These are phyloP conservation scores for Pterocles orientalis DNA, from an alignment of 2,113 vertebrate species.

Conservation along the genomic window DNA sequence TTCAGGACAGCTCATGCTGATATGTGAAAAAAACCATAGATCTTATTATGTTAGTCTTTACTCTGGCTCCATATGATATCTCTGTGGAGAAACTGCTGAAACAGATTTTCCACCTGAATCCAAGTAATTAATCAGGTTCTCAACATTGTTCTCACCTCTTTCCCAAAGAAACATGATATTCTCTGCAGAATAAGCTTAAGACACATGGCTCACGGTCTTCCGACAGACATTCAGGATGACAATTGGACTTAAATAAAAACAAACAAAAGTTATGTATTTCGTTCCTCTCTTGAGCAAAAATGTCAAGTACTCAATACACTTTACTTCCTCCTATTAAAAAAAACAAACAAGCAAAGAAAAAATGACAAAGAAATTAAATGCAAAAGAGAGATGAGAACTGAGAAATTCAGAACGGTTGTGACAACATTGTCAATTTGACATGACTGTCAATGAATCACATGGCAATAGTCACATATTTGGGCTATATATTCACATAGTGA, in stretches of 20 bases:
- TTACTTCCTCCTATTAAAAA: background rate
- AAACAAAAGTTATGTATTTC: background rate
- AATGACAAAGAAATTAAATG: background rate
- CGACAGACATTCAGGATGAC: rapidly evolving
- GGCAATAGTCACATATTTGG: background rate
- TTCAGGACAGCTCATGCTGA: background rate
- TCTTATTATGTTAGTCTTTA: background rate
- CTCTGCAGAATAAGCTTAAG: background rate
- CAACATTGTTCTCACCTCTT: background rate
- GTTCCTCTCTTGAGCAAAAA: background rate
- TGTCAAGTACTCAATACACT: background rate
- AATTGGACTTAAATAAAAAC: background rate
- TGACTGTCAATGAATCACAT: background rate
- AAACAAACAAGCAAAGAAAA: background rate
- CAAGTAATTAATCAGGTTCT: background rate
- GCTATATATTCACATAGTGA: background rate
- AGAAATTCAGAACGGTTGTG: background rate
- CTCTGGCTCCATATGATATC: background rate
- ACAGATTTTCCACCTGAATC: background rate
- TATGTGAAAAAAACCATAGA: background rate
- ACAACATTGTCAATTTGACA: rapidly evolving
- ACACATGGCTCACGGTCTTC: background rate
- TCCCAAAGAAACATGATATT: background rate
- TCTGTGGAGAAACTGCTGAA: background rate
- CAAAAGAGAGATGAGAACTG: background rate